Base-by-base conservation (phyloP, 2,888 invertebrate genomes). In the Pardosa pseudoannulata region DNA sequence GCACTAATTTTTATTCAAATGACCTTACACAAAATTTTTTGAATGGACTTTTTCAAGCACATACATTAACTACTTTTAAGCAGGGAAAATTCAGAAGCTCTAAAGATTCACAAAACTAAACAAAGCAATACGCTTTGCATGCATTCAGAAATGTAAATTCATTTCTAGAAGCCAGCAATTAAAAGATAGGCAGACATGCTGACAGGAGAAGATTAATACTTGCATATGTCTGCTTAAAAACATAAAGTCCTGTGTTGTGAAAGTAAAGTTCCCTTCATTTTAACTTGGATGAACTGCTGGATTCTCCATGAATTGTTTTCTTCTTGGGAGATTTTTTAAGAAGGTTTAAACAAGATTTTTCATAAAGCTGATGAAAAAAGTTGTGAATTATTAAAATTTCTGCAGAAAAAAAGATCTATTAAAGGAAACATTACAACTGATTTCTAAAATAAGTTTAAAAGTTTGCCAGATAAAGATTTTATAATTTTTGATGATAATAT, bases 291-390 rank as follows among this genome's bases (percentile, higher is more conserved):
- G 74, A 64, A 65, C 70, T 71, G 65, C 86, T 75, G 11, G 83
- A 39, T 28, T 80, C 87, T 72, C 75, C 75, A 23, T 28, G n/a
- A 9, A 29, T 68, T 19, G 23, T 41, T 67, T 87, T 87, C 87
- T 87, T 87, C 79, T 87, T 87, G 7, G 79, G 87, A 27, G 87
- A 87, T 75, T 80, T 87, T 87, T 87, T 87, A 74, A 80, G 80
- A 27, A 80, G 71, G 67, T 76, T 50, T 46, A 79, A 76, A 72
- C 87, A 79, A 13, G 87, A 71, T 64, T 80, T 79, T 67, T 87
- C 80, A 76, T 46, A 80, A 29, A 87, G 80, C 87, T 87, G 65
- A 62, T 75, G 31, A 82, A 41, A 46, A 31, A 5, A n/a, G n/a
- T n/a, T n/a, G n/a, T n/a, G n/a, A n/a, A n/a, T n/a, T n/a, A n/a